A percentile compares a stretch with the other conserved stretches of the same genome.
These are phyloP conservation scores for Tiliacea aurago DNA, from an alignment of 2,888 invertebrate species.

Conservation along the genomic window DNA sequence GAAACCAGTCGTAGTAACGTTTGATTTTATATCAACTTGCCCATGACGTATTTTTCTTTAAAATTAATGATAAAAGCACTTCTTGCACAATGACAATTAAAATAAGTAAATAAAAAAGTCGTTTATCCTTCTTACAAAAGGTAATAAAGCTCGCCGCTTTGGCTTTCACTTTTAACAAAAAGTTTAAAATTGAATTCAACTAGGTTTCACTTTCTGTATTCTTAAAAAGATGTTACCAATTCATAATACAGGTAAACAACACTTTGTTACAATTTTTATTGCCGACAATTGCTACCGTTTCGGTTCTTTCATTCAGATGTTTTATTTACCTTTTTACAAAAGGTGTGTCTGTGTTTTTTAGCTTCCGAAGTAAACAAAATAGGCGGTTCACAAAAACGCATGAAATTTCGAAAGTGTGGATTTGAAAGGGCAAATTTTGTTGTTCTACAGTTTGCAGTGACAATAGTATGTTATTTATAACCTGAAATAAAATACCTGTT, in stretches of 20 bases:
- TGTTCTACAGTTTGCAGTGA: background rate
- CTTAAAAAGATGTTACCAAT: slow-evolving; percentile 75
- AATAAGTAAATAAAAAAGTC: slow-evolving; percentile 56
- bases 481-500: background rate
- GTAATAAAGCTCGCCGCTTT: slow-evolving; percentile 58
- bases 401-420: slow-evolving; percentile 3
- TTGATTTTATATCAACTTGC: background rate
- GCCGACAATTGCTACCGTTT: slow-evolving; percentile 69
- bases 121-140: slow-evolving; percentile 59
- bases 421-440: slow-evolving; percentile 7
- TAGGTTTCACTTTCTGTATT: slow-evolving; percentile 79
- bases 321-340: slow-evolving; percentile 55
- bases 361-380: slow-evolving; percentile 58
- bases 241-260: slow-evolving; percentile 75
- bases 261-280: slow-evolving; percentile 67
- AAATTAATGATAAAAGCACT: slow-evolving; percentile 21
- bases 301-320: slow-evolving; percentile 52
- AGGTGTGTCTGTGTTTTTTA: slow-evolving; percentile 48
- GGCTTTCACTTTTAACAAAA: slow-evolving; percentile 86
- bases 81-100: slow-evolving; percentile 44
- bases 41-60: slow-evolving; percentile 1
- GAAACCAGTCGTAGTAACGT: background rate
- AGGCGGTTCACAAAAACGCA: slow-evolving; percentile 6
- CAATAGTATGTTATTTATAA: background rate
- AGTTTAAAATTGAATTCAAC: slow-evolving; percentile 67